A percentile compares a stretch with the other conserved stretches of the same genome.
Conservation (phyloP, 2,113 vertebrate species). For the Ginglymostoma cirratum region DNA sequence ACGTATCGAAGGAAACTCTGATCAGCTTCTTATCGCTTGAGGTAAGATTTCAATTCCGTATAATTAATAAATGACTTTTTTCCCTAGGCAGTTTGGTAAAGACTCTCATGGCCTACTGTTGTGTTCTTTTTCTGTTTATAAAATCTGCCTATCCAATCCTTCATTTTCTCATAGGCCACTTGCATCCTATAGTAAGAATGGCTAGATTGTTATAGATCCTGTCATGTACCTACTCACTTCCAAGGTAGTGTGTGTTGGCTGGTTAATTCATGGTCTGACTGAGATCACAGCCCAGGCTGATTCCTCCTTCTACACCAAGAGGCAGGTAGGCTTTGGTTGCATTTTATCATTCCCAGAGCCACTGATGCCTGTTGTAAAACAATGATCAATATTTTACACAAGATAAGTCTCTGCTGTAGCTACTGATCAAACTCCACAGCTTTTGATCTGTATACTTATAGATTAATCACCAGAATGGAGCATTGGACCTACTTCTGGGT, state of each 20-base stretch:
- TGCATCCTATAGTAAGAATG: not conserved
- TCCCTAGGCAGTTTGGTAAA: not conserved
- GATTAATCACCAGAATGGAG: not conserved
- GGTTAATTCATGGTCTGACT: not conserved
- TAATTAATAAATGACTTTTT: not conserved
- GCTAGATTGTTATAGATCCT: not conserved
- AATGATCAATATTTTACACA: not conserved
- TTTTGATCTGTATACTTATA: not conserved
- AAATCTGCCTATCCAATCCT: not conserved
- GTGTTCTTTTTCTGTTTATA: not conserved
- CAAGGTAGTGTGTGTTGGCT: not conserved
- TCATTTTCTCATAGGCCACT: not conserved
- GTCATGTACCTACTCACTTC: not conserved
- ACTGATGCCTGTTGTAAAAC: not conserved
- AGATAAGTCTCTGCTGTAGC: not conserved
- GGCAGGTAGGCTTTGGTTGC: not conserved
- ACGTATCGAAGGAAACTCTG: slow-evolving; percentile 86
- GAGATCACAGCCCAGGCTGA: not conserved
- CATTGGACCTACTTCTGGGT: not conserved
- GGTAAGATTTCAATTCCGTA: slow-evolving; percentile 58
- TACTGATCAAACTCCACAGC: not conserved
- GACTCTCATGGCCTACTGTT: not conserved
- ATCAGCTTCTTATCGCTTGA: slow-evolving; percentile 84
- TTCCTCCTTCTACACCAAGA: not conserved
- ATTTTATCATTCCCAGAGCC: not conserved